Percentiles rank a stretch among this genome's conserved stretches.
These are phyloP conservation scores for Peromyscus maniculatus DNA, from an alignment of 2,113 vertebrate species.

Conservation along the genomic window DNA sequence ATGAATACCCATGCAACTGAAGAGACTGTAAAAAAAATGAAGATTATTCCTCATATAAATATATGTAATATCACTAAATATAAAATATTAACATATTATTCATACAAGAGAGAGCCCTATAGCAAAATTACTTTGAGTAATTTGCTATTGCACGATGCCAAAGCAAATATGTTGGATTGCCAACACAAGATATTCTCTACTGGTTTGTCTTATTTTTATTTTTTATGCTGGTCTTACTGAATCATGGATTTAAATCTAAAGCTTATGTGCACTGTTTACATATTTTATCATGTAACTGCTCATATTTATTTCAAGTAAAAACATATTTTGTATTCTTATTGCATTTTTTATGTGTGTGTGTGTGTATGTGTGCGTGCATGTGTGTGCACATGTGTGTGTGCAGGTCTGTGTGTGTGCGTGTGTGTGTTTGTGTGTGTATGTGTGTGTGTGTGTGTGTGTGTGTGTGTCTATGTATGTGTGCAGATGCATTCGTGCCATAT, in stretches of 20 bases:
- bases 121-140: constrained; percentile 60
- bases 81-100: constrained; percentile 78
- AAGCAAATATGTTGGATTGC: constrained; percentile 51
- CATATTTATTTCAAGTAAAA: neutral
- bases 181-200: constrained; percentile 39
- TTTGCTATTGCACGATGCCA: constrained; percentile 64
- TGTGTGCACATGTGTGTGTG: neutral
- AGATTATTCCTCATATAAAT: neutral
- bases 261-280: neutral
- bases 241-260: neutral
- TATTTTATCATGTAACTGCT: constrained; percentile 15
- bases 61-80: constrained; percentile 22
- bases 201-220: constrained; percentile 54
- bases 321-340: neutral
- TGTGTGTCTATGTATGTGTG: neutral
- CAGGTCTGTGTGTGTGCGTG: neutral
- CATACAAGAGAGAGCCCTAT: constrained; percentile 72
- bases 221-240: neutral
- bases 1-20: neutral
- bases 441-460: neutral
- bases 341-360: neutral
- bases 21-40: neutral
- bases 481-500: neutral
- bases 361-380: neutral
- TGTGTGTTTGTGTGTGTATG: neutral